Percentiles rank a stretch among this genome's conserved stretches.
Evolutionary conservation across 2,888 invertebrate species (phyloP).

Genomic region (Leptinotarsa juncta): DNA sequence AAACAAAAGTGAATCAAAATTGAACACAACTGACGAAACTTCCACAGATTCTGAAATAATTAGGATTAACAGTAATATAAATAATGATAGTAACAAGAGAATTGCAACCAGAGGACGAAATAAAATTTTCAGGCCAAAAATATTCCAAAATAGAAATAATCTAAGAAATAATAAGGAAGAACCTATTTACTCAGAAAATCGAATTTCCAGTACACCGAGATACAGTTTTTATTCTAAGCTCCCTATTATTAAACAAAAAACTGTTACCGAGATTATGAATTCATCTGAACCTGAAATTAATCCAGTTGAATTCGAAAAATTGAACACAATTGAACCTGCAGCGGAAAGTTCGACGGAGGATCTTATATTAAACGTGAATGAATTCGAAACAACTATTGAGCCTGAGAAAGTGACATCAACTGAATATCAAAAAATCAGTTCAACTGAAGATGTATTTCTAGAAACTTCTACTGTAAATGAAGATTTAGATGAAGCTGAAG

Average conservation of each 20-base stretch:
- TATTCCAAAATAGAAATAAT: constrained; percentile 1
- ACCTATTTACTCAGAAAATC: constrained; percentile 7
- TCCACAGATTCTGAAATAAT: not conserved
- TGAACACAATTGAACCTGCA: not conserved
- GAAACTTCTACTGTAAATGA: not conserved
- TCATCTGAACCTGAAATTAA: too few species aligned
- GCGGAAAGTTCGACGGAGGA: not conserved
- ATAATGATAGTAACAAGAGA: not conserved
- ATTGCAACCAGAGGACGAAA: constrained; percentile 8
- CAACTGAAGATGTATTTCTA: not conserved
- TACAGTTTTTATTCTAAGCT: constrained; percentile 26
- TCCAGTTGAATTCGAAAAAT: not conserved
- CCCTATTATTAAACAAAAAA: not conserved
- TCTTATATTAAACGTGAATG: not conserved
- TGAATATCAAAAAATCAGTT: not conserved
- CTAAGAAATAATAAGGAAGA: constrained; percentile 4
- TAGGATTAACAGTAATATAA: not conserved
- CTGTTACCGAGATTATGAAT: too few species aligned
- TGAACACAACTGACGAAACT: not conserved
- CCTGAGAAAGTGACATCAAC: not conserved
- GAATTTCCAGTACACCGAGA: constrained; percentile 12
- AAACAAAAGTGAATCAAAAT: not conserved
- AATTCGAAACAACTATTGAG: not conserved
- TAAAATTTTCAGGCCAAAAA: constrained; percentile 19
- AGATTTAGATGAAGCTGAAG: not conserved